Evolutionary conservation across 2,888 invertebrate genomes (phyloP).

Genomic region (Aelia acuminata): DNA sequence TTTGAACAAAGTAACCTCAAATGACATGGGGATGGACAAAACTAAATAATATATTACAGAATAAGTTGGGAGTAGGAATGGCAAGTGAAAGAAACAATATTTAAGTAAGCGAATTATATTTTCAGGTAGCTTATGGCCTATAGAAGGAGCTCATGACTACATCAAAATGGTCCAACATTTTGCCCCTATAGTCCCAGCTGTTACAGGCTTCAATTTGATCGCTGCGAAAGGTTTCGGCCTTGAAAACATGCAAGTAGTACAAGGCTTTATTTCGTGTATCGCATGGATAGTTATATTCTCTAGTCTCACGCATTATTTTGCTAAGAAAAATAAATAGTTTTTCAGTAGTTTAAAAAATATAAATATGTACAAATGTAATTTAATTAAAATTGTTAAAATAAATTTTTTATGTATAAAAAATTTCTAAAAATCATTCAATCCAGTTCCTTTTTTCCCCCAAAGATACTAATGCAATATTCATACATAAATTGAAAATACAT

Average conservation of each 20-base stretch:
- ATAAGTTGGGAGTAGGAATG: not conserved
- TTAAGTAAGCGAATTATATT: not conserved
- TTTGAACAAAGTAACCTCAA: not conserved
- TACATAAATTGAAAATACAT: no score
- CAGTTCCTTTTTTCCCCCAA: not conserved
- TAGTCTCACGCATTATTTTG: slow-evolving; percentile 71
- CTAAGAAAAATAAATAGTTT: slow-evolving; percentile 61
- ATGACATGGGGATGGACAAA: not conserved
- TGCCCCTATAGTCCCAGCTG: slow-evolving; percentile 64
- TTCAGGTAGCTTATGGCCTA: slow-evolving; percentile 72
- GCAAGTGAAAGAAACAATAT: not conserved
- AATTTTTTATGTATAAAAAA: not conserved
- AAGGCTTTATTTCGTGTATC: slow-evolving; percentile 78
- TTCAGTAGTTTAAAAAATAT: not conserved
- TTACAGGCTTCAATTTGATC: slow-evolving; percentile 63
- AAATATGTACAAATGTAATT: slow-evolving; percentile 40
- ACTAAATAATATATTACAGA: not conserved
- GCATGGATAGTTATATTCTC: slow-evolving; percentile 77
- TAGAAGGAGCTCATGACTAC: slow-evolving; percentile 78
- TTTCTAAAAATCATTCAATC: not conserved
- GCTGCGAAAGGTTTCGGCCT: slow-evolving; percentile 63
- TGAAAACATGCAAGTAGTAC: slow-evolving; percentile 73
- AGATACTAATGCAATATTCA: no score
- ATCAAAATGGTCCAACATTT: slow-evolving; percentile 70
- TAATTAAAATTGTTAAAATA: slow-evolving; percentile 20